Conservation (phyloP, 2,797 vertebrate genomes). For the Danio albolineatus region DNA sequence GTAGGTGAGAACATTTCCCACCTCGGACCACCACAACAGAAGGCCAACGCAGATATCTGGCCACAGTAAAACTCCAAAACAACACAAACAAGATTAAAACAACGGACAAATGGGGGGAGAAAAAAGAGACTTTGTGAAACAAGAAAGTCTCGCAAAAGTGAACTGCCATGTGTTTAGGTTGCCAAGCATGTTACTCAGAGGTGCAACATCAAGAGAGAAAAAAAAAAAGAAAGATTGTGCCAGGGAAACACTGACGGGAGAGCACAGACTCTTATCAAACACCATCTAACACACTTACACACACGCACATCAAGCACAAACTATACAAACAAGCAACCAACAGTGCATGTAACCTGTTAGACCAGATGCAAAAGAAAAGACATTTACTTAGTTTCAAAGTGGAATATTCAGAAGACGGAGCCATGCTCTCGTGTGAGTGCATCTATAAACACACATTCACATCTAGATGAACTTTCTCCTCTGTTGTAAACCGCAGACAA, state of each 20-base stretch:
- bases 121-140: background rate
- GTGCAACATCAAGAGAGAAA: constrained; percentile 3
- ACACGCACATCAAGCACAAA: constrained; percentile 1
- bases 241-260: constrained; percentile 36
- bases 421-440: constrained; percentile 37
- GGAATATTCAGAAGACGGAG: constrained; percentile 28
- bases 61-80: constrained; percentile 51
- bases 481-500: constrained; percentile 46
- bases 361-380: constrained; percentile 46
- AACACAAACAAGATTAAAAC: constrained; percentile 19
- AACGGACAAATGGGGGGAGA: constrained; percentile 7
- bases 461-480: constrained; percentile 66
- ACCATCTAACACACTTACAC: constrained; percentile 38
- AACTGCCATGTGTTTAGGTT: background rate
- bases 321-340: background rate
- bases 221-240: background rate
- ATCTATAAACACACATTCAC: constrained; percentile 28
- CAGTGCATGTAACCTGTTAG: constrained; percentile 49
- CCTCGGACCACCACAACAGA: constrained; percentile 61
- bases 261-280: constrained; percentile 31
- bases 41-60: constrained; percentile 51
- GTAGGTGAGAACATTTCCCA: constrained; percentile 72
- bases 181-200: constrained; percentile 8
- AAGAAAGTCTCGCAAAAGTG: background rate
- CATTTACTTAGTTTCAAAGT: constrained; percentile 57